phyloP scores from a whole-genome alignment of 2,888 invertebrate species.

The Noctua janthe region DNA sequence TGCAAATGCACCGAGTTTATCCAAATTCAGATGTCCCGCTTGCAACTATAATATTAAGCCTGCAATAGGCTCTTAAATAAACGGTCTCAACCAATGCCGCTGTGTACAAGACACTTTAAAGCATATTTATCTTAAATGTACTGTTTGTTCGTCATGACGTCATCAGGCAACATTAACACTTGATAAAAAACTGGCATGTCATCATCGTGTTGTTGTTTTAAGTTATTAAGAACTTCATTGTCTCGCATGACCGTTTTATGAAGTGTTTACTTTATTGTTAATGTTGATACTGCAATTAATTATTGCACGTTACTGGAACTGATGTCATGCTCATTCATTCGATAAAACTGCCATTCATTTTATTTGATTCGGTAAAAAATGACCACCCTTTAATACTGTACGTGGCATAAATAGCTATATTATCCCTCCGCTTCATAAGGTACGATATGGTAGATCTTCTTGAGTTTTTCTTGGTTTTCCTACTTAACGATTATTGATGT shows the following conservation, averaged over 20 bases:
- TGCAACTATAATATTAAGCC: neutral
- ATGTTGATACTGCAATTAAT: neutral
- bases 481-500: neutral
- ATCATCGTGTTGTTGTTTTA: conserved; percentile 36
- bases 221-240: conserved; percentile 15
- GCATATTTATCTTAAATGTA: conserved; percentile 43
- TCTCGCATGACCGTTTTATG: conserved; percentile 7
- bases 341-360: neutral
- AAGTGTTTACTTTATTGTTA: conserved; percentile 8
- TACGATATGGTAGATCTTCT: neutral
- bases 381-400: neutral
- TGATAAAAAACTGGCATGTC: conserved; percentile 40
- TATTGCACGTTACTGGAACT: too few relatives aligned
- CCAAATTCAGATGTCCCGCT: neutral
- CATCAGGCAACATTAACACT: conserved; percentile 26
- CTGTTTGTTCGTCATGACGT: conserved; percentile 45
- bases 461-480: neutral
- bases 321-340: neutral
- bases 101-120: conserved; percentile 51
- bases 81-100: conserved; percentile 5
- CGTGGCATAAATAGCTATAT: neutral
- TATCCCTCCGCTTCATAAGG: neutral
- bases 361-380: neutral
- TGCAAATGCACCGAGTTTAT: neutral
- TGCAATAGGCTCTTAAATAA: conserved; percentile 3